Evolutionary conservation across 2,888 invertebrate species (phyloP).

Genomic region (Volucella inflata): DNA sequence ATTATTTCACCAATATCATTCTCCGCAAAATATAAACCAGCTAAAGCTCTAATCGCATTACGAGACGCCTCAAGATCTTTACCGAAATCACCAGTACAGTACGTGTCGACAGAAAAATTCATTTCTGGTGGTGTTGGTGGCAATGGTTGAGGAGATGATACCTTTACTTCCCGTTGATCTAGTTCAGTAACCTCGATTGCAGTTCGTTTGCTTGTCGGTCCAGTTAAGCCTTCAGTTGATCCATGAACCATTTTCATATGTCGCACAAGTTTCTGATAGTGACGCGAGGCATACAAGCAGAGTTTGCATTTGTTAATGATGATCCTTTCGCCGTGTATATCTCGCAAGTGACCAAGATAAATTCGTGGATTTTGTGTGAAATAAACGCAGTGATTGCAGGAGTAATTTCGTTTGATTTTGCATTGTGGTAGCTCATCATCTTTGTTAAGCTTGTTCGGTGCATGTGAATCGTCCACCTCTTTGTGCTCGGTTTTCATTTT

Average conservation of each 20-base stretch:
- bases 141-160: background rate
- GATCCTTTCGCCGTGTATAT: constrained; percentile 90
- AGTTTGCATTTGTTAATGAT: constrained; percentile 91
- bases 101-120: background rate
- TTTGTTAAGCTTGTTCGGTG: constrained; percentile 52
- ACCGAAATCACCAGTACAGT: background rate
- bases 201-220: constrained; percentile 16
- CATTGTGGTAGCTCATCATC: constrained; percentile 87
- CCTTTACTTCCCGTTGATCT: background rate
- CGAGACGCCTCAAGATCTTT: constrained; percentile 40
- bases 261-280: constrained; percentile 91
- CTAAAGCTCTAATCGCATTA: constrained; percentile 25
- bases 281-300: constrained; percentile 93
- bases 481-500: constrained; percentile 94
- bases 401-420: constrained; percentile 91
- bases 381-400: constrained; percentile 89
- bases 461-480: constrained; percentile 91
- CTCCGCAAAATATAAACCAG: constrained; percentile 39
- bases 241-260: constrained; percentile 90
- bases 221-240: constrained; percentile 46
- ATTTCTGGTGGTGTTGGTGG: background rate
- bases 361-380: constrained; percentile 91
- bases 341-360: constrained; percentile 90
- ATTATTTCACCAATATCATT: constrained; percentile 10
- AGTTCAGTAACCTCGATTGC: background rate